Base-by-base conservation (phyloP, 2,113 vertebrate species). In the Pterocles orientalis region DNA sequence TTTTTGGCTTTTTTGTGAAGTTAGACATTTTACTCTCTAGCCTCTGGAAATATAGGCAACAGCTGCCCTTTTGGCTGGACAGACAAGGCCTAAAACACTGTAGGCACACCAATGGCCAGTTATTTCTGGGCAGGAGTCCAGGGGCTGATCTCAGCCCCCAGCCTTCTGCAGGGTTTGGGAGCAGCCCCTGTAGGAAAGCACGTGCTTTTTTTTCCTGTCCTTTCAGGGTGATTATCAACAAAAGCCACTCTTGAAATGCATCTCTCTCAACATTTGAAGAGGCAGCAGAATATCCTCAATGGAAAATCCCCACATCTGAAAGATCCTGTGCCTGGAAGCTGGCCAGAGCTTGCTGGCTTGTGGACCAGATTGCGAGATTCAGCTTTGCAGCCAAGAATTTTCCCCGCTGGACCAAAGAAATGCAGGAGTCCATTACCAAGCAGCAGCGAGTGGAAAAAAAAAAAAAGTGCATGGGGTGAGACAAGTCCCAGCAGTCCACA, bases 41-140 rank as follows among this genome's bases (percentile, higher is more conserved):
- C 23, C 82, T 83, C n/a, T 43, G 65, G 76, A 92, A 84, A 64
- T 19, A 68, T 1, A 84, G 60, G 60, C 69, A 91, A 76, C 89
- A 94, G 81, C 94, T 96, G 95, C 80, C 89, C 83, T 92, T 92
- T 73, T 84, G 83, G 86, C 92, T 82, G 93, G 69, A 78, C 50
- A 88, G 68, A 81, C 0, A 4, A 95, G 64, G 54, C 88, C 81
- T 91, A 92, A 91, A 95, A 60, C 51, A 43, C 73, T 50, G 48
- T 39, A 81, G 78, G 90, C 82, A 86, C 31, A 87, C 65, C 73
- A 56, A 50, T 18, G 81, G 88, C 78, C 82, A 78, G 72, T 61
- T 62, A 75, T 64, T 93, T 71, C 86, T 96, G 77, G 94, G 88
- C 94, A 86, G 31, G 28, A 68, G 57, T 81, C 90, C 92, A 84